Conservation (phyloP, 2,888 invertebrate genomes). For the Phytoseiulus persimilis region DNA sequence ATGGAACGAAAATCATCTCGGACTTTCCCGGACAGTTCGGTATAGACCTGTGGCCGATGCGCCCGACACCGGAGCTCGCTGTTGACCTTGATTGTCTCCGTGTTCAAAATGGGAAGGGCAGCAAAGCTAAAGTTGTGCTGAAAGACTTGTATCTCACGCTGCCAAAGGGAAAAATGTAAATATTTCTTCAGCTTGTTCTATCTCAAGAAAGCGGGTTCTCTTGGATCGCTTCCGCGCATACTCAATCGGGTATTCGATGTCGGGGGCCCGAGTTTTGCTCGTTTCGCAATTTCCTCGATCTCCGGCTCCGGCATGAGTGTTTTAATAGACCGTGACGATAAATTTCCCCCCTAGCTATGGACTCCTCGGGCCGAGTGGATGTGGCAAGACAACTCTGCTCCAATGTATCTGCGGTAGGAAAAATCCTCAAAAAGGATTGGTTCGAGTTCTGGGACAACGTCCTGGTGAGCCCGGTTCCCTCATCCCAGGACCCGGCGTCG, state of each 20-base stretch:
- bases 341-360: conserved; percentile 64
- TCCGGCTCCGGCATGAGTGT: neutral
- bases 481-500: conserved; percentile 41
- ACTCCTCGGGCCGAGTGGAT: conserved; percentile 84
- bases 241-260: no score
- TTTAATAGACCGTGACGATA: neutral
- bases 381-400: conserved; percentile 87
- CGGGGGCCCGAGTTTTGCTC: no score
- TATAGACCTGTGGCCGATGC: neutral
- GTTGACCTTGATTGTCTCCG: conserved; percentile 77
- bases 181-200: conserved; percentile 47
- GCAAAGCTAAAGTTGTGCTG: conserved; percentile 74
- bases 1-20: neutral
- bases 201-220: no score
- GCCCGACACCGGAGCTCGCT: conserved; percentile 52
- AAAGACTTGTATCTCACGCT: conserved; percentile 86
- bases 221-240: no score
- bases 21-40: neutral
- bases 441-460: conserved; percentile 78
- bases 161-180: conserved; percentile 88
- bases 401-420: conserved; percentile 83
- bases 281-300: neutral
- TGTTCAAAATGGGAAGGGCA: conserved; percentile 79
- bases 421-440: conserved; percentile 73
- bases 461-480: conserved; percentile 79